Evolutionary conservation across 2,888 invertebrate genomes (phyloP), one percentile per base, ranked within the genome.

Genomic region (Hesperia comma): DNA sequence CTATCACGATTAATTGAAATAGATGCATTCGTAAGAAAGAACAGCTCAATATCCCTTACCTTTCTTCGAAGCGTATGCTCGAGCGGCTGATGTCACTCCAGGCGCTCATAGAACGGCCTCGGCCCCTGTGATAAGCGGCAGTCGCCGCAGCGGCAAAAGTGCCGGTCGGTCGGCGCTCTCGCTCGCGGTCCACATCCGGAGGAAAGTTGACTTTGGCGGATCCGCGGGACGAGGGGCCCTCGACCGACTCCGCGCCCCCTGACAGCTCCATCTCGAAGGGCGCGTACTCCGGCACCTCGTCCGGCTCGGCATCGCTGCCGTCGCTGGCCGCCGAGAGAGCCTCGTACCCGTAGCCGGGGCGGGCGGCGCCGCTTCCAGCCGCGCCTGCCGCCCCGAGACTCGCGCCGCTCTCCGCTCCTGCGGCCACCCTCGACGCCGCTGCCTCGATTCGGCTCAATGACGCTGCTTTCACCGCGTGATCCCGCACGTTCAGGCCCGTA

Each of bases 61-160:
- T 95, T 84, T 96, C 96, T 74, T 96, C 96, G 79, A 96, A 94
- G 78, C 95, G 94, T 93, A 96, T 96, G 83, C 96, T 97, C 74
- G 96, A 96, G 67, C 97, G 94, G 79, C 97, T 97, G 82, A 97
- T 95, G 81, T 97, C 97, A 79, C 97, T 97, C 97, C 97, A 97
- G 46, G 96, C 97, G 80, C 97, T 97, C 96, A 97, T 96, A 72
- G 97, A 97, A 43, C 95, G 93, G 2, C 95, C 97, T 83, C 89
- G 94, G 70, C 91, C 93, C 17, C 94, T 87, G 74, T 93, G 93
- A 72, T 93, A 88, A 55, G 88, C 82, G 8, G 94, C 90, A 54
- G 91, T 81, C 55, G 92, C 81, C 53, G 87, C 79, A 14, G 69
- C 61, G 32, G 92, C 73, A 64, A 92, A 84, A 19, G 92, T 79